Conservation (phyloP, 2,797 vertebrate genomes). For the Arnoldichthys spilopterus region DNA sequence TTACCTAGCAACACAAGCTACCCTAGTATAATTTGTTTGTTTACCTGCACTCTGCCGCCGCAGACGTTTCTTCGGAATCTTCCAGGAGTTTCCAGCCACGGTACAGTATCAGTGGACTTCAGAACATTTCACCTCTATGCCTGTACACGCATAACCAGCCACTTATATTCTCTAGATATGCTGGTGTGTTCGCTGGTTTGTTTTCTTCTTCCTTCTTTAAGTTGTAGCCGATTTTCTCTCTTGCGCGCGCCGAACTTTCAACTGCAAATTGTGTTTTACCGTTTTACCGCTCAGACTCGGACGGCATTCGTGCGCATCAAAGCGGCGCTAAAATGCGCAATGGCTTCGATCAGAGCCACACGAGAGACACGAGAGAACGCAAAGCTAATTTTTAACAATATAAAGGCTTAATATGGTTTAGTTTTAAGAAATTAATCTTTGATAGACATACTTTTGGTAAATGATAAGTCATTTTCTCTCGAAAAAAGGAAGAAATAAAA, state of each 20-base stretch:
- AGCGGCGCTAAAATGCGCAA: constrained; percentile 10
- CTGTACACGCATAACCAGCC: neutral
- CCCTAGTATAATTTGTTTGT: too few relatives aligned
- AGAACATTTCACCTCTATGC: too few relatives aligned
- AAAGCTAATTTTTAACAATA: too few relatives aligned
- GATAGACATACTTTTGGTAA: too few relatives aligned
- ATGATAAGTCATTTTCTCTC: too few relatives aligned
- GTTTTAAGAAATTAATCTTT: too few relatives aligned
- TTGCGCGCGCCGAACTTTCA: constrained; percentile 5
- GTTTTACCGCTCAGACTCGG: neutral
- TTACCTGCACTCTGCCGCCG: neutral
- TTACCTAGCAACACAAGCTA: neutral
- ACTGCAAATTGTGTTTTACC: neutral
- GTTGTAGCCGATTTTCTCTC: too few relatives aligned
- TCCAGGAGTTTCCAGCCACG: neutral
- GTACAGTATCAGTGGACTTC: neutral
- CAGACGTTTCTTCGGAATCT: neutral
- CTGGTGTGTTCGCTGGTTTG: neutral
- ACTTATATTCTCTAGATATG: neutral
- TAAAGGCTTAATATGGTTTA: too few relatives aligned
- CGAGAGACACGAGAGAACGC: too few relatives aligned
- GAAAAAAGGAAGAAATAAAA: too few relatives aligned
- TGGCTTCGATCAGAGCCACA: neutral
- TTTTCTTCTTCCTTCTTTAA: too few relatives aligned
- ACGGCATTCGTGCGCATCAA: neutral